Conservation (phyloP, 2,888 invertebrate species). For the Sphaerophoria rueppellii region DNA sequence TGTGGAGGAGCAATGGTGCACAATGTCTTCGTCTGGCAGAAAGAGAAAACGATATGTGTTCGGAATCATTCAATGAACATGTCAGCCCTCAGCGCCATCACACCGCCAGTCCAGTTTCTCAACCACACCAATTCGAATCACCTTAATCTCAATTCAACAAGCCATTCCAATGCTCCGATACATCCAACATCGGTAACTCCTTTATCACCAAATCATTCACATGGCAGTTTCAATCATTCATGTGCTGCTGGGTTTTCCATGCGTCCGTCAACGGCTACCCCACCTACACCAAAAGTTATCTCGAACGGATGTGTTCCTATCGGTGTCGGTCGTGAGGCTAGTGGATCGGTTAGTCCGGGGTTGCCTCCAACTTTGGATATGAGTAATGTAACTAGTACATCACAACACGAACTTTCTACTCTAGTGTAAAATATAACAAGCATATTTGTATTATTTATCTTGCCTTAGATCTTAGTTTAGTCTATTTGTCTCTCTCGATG, state of each 20-base stretch:
- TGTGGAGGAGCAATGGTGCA: conserved; percentile 97
- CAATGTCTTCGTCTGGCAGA: conserved; percentile 97
- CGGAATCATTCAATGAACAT: conserved; percentile 78
- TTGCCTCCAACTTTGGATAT: conserved; percentile 85
- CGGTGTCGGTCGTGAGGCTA: conserved; percentile 78
- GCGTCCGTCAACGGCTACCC: conserved; percentile 81
- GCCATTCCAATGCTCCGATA: conserved; percentile 74
- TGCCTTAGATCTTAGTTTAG: conserved; percentile 35
- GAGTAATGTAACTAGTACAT: conserved; percentile 86
- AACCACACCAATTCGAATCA: conserved; percentile 63
- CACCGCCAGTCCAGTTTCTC: conserved; percentile 66
- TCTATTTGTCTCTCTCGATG: background rate
- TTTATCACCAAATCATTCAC: conserved; percentile 82
- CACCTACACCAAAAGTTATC: conserved; percentile 81
- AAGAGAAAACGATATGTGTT: conserved; percentile 92
- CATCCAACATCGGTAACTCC: conserved; percentile 82
- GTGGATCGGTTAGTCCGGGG: conserved; percentile 86
- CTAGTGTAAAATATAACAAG: conserved; percentile 83
- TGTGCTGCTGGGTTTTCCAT: conserved; percentile 78
- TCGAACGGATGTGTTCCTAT: conserved; percentile 74
- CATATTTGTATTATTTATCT: conserved; percentile 46
- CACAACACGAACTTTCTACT: conserved; percentile 88
- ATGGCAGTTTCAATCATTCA: conserved; percentile 81
- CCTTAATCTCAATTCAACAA: conserved; percentile 66
- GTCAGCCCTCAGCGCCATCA: conserved; percentile 63